phyloP scores from a whole-genome alignment of 2,113 vertebrate species.

The human (Homo sapiens) region GRCh38 chr3:59623501-59624000 shows the following conservation, averaged over 20 bases:
- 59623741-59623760: neutral
- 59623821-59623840: rapidly evolving
- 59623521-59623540: neutral
- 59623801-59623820: neutral
- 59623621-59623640: neutral
- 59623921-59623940: neutral
- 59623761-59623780: neutral
- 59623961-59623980: neutral
- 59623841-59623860: rapidly evolving
- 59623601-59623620: neutral
- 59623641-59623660: neutral
- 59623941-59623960: neutral
- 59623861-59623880: neutral
- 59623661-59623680: neutral
- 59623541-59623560: neutral
- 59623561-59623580: neutral
- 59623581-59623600: neutral
- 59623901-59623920: neutral
- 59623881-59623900: neutral
- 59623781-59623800: neutral
- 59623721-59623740: neutral
- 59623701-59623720: neutral
- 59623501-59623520: neutral
- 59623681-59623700: neutral
- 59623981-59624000: neutral